Percentiles rank a stretch among this genome's conserved stretches.
These are phyloP conservation scores for Ophioninae sp. DNA, from an alignment of 2,888 invertebrate genomes.

Conservation along the genomic window DNA sequence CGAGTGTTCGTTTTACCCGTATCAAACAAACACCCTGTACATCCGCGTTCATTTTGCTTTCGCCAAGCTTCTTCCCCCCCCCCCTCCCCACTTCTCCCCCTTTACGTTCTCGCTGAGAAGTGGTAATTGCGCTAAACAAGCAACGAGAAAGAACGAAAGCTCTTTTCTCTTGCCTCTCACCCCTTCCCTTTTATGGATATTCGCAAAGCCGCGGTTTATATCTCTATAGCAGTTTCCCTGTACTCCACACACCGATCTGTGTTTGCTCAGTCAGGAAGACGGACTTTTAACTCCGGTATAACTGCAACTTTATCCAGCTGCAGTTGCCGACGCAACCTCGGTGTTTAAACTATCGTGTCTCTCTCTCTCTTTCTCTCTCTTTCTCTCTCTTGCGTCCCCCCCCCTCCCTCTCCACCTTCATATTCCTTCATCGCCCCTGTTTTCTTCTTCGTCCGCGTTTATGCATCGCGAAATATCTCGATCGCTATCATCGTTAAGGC, in stretches of 20 bases:
- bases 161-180: not conserved
- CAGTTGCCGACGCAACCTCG: not conserved
- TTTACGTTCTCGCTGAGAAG: conserved; percentile 10
- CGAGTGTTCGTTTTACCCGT: not conserved
- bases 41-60: not conserved
- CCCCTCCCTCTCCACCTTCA: too few relatives aligned
- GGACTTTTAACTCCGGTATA: conserved; percentile 12
- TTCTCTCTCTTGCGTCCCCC: not conserved
- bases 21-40: not conserved
- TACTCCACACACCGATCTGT: not conserved
- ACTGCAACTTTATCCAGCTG: conserved; percentile 3
- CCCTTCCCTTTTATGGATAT: not conserved
- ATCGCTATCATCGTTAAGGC: not conserved
- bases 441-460: not conserved
- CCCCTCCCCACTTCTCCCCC: not conserved
- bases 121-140: conserved; percentile 22
- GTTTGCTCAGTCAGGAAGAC: conserved; percentile 36
- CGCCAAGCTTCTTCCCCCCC: not conserved
- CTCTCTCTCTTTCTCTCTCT: not conserved
- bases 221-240: not conserved
- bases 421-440: not conserved
- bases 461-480: not conserved
- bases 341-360: conserved; percentile 6
- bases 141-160: not conserved
- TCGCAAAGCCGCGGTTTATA: not conserved